phyloP scores from a whole-genome alignment of 2,113 vertebrate genomes.

The Colistium nudipinnis region DNA sequence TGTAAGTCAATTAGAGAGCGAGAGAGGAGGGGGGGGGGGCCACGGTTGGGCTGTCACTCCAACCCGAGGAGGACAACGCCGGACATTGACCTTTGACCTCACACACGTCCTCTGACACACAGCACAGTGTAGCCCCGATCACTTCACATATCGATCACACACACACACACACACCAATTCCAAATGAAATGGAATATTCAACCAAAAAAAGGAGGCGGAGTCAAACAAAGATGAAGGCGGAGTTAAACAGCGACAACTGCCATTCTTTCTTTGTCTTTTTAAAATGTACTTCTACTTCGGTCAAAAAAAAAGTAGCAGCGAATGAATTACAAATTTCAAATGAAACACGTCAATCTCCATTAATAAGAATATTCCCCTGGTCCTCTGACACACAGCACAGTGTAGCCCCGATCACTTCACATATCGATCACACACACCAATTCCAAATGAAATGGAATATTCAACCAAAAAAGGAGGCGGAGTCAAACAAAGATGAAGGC shows the following conservation, averaged over 20 bases:
- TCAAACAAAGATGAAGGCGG: conserved; percentile 17
- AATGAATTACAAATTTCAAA: conserved; percentile 77
- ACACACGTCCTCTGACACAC: conserved; percentile 34
- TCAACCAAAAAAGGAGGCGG: no score
- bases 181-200: conserved; percentile 54
- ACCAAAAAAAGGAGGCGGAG: no score
- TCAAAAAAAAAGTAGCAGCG: conserved; percentile 70
- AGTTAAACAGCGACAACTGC: conserved; percentile 22
- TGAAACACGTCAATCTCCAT: conserved; percentile 70
- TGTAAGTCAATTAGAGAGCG: conserved; percentile 73
- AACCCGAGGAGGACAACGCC: conserved; percentile 48
- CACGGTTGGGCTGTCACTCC: conserved; percentile 49
- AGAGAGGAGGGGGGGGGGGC: conserved; percentile 38
- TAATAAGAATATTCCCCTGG: conserved; percentile 70
- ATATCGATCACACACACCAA: conserved; percentile 30
- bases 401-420: neutral
- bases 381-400: conserved; percentile 37
- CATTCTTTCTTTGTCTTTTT: no score
- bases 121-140: conserved; percentile 13
- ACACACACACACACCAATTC: conserved; percentile 24
- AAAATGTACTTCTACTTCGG: conserved; percentile 43
- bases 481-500: conserved; percentile 27
- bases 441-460: conserved; percentile 56
- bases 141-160: conserved; percentile 17
- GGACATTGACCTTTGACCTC: conserved; percentile 67